These are phyloP conservation scores for Gasterosteus aculeatus DNA, from an alignment of 2,113 vertebrate genomes.

Conservation along the genomic window DNA sequence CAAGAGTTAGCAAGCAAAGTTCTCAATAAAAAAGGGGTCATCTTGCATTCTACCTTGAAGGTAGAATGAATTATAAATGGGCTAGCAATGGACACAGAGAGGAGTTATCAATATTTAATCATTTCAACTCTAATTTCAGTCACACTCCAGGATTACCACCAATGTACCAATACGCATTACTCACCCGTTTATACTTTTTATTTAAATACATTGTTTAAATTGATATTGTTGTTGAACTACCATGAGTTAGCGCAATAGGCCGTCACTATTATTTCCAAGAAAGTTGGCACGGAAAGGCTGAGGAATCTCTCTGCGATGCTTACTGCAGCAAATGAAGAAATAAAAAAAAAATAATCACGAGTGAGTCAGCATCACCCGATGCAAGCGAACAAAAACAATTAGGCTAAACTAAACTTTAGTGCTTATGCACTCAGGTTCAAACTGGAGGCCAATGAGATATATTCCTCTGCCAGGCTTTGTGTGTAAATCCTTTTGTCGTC, in stretches of 20 bases:
- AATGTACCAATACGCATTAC: constrained; percentile 63
- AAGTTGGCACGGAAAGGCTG: constrained; percentile 25
- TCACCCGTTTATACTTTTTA: constrained; percentile 45
- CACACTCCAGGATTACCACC: constrained; percentile 57
- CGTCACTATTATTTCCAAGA: background rate
- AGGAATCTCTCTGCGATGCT: constrained; percentile 30
- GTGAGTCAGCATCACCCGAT: constrained; percentile 46
- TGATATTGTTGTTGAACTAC: background rate
- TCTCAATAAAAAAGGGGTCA: constrained; percentile 79
- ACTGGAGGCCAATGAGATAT: constrained; percentile 70
- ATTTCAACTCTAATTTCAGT: constrained; percentile 77
- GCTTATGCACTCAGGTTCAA: constrained; percentile 56
- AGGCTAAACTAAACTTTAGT: constrained; percentile 66
- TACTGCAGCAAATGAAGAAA: constrained; percentile 23
- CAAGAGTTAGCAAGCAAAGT: constrained; percentile 73
- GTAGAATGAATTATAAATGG: constrained; percentile 95
- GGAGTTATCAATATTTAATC: constrained; percentile 91
- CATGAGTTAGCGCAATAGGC: background rate
- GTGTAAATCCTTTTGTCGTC: constrained; percentile 77
- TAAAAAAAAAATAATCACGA: constrained; percentile 19
- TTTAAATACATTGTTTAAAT: no score
- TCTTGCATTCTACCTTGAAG: constrained; percentile 88
- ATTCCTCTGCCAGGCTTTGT: constrained; percentile 68
- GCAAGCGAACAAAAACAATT: constrained; percentile 71
- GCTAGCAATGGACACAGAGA: constrained; percentile 85